Evolutionary conservation across 2,888 invertebrate species (phyloP).

Genomic region (Ichneumon xanthorius): DNA sequence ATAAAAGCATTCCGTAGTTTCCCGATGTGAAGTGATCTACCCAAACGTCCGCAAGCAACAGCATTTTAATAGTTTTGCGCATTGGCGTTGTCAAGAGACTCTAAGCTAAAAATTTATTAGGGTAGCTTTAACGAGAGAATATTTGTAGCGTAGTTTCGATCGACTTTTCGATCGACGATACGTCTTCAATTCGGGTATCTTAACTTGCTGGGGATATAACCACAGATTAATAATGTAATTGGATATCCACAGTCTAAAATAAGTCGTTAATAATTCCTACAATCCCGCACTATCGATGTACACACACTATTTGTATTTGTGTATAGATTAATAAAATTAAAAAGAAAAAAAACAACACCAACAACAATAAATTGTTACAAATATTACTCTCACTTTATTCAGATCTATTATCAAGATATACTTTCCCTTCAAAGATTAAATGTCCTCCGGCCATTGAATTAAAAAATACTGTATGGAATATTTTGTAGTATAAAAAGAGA

Average conservation of each 20-base stretch:
- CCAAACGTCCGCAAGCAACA: background rate
- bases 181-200: slow-evolving; percentile 31
- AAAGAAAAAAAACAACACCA: slow-evolving; percentile 12
- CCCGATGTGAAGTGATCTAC: slow-evolving; percentile 19
- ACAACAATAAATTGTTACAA: slow-evolving; percentile 41
- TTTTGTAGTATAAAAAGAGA: slow-evolving; percentile 45
- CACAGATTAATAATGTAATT: slow-evolving; percentile 52
- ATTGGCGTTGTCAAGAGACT: slow-evolving; percentile 14
- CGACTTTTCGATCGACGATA: slow-evolving; percentile 4
- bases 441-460: slow-evolving; percentile 23
- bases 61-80: background rate
- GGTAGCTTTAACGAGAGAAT: slow-evolving; percentile 24
- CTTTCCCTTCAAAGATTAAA: slow-evolving; percentile 22
- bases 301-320: slow-evolving; percentile 61
- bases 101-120: slow-evolving; percentile 32
- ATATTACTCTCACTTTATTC: background rate
- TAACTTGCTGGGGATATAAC: slow-evolving; percentile 47
- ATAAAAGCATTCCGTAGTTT: slow-evolving; percentile 58
- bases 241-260: slow-evolving; percentile 53
- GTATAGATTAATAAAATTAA: slow-evolving; percentile 58
- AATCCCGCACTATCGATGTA: slow-evolving; percentile 55
- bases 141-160: slow-evolving; percentile 40
- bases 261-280: slow-evolving; percentile 55
- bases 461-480: slow-evolving; percentile 53
- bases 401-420: background rate